Base-by-base conservation (phyloP, 1,140 invertebrate genomes). In the Aleiodes sp. region DNA sequence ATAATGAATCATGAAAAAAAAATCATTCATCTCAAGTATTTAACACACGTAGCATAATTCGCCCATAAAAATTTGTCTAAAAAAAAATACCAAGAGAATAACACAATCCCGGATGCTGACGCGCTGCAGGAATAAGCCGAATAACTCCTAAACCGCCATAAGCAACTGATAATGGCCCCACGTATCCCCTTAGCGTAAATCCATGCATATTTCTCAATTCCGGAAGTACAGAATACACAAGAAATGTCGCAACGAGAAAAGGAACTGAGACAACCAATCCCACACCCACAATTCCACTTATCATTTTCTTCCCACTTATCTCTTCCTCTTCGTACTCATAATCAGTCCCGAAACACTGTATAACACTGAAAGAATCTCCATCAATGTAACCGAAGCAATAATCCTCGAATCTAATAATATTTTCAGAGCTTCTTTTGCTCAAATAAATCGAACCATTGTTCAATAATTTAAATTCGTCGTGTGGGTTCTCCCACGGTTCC, bases 121-220 rank as follows among this genome's bases (percentile, higher is more conserved):
- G 10, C 0, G 70, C 74, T 29, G 82, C 75, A 0, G 77, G 79
- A 3, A 76, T 74, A 31, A 88, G 73, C 63, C 88, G 86, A 0
- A 86, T 76, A 1, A 82, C 66, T 0, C 84, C 80, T 59, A 89
- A 79, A 16, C 77, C 75, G 1, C 74, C 71, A 56, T 88, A 89
- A 14, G 87, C 86, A 14, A 87, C 31, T 1, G 87, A 78, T 52
- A 89, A 73, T 39, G 82, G 84, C 21, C 79, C 77, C 0, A 88
- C 77, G 70, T 89, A 88, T 33, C 83, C 86, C 2, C 86, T 85
- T n/a, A 90, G 76, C 0, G 87, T 87, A 29, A 83, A 81, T 1
- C 88, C 88, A 37, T 89, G 88, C 19, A 88, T 86, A 73, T 88
- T 89, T n/a, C 84, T 74, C 9, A 89, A 67, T 57, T 89, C 87